Evolutionary conservation across 2,888 invertebrate species (phyloP), one percentile per base, ranked within the genome.

Genomic region (Cybosia mesomella): DNA sequence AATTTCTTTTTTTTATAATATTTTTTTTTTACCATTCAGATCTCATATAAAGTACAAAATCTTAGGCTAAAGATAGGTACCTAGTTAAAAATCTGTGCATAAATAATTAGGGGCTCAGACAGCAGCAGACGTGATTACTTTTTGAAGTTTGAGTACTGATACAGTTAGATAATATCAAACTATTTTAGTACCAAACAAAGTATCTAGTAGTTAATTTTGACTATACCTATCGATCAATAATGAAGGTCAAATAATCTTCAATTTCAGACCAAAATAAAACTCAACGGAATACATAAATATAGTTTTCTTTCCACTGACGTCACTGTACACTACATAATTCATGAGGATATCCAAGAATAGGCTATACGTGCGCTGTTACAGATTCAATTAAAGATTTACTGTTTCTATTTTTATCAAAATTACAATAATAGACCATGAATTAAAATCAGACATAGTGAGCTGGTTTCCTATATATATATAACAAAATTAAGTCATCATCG

Each of bases 331-430:
- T 81, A 67, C 68, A 81, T 81, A 67, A 74, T 79, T 79, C 71
- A 81, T 75, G 66, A 64, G 62, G 58, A 39, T 28, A 53, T 64
- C 72, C 68, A 72, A 76, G 79, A 81, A 81, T 80, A 80, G 70
- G 34, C 53, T 15, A 55, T 53, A 58, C 58, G 28, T 60, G 58
- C 43, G 59, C 60, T 67, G 43, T 59, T 68, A 69, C 59, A 28
- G 49, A 58, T 66, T 68, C 66, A 73, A 74, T 75, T 73, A 77
- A 77, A 66, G 28, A 39, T 68, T 77, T 68, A 43, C 63, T 62
- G 24, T 59, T 36, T 43, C 66, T 70, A 76, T 74, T 74, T 70
- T 72, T 58, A 57, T 60, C 54, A 13, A 22, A 11, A 57, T 10
- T 64, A 39, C 18, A 59, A 39, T 24, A 24, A 18, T 24, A 39